Evolutionary conservation across 2,888 invertebrate species (phyloP).

Genomic region (Xylota sylvarum): DNA sequence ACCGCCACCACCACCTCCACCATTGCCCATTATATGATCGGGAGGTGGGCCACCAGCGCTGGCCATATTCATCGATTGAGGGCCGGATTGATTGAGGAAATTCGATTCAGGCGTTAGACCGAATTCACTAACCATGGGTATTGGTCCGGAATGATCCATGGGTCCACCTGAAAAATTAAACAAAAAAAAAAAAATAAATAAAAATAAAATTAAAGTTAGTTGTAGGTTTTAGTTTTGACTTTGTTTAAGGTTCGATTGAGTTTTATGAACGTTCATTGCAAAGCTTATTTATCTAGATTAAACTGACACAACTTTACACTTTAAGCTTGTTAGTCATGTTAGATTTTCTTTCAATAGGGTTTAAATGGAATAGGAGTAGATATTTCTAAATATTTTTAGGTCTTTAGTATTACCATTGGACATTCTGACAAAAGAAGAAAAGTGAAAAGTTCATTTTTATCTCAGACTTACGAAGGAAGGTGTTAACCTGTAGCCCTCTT

Average conservation of each 20-base stretch:
- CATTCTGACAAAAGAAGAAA: no score
- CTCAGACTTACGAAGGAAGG: no score
- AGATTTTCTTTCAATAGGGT: no score
- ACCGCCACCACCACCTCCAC: conserved; percentile 80
- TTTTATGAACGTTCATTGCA: conserved; percentile 22
- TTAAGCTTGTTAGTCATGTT: no score
- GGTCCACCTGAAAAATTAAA: conserved; percentile 87
- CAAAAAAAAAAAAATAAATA: background rate
- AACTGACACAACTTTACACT: no score
- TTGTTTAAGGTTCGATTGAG: background rate
- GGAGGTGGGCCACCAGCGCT: conserved; percentile 86
- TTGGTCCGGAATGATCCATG: conserved; percentile 89
- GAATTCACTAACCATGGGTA: conserved; percentile 92
- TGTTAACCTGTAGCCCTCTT: no score
- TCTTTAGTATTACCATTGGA: no score
- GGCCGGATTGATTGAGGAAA: conserved; percentile 85
- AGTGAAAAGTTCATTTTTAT: no score
- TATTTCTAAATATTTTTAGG: no score
- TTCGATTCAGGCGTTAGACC: conserved; percentile 89
- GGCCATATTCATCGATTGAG: conserved; percentile 84
- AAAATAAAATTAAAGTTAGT: background rate
- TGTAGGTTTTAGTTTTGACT: background rate
- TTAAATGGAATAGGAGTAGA: no score
- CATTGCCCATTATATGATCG: conserved; percentile 87
- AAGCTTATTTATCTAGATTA: no score